These are phyloP conservation scores for Ispidina lecontei DNA, from an alignment of 2,797 vertebrate genomes.

Conservation along the genomic window DNA sequence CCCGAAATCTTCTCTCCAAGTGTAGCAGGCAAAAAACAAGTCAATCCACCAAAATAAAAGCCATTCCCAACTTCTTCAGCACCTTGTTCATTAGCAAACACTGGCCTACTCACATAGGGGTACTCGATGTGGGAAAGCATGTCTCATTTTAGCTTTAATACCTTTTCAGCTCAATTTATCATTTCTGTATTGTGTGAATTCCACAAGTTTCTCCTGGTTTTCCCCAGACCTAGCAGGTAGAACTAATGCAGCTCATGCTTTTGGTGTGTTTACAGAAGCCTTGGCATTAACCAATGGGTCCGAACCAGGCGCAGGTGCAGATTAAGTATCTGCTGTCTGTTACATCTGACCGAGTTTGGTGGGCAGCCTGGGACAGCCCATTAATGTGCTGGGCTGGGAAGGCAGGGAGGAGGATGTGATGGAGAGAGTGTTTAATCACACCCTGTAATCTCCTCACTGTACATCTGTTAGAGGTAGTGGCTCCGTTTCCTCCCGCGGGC, in stretches of 20 bases:
- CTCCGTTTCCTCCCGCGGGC: conserved; percentile 25
- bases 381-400: background rate
- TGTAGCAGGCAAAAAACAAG: background rate
- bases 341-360: conserved; percentile 55
- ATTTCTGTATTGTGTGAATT: background rate
- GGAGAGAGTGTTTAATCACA: conserved; percentile 58
- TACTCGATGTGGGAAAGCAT: background rate
- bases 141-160: background rate
- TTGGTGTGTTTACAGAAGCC: background rate
- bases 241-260: rapidly evolving
- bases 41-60: background rate
- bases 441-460: conserved; percentile 54
- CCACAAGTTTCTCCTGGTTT: background rate
- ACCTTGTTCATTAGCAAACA: background rate
- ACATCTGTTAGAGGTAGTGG: conserved; percentile 61
- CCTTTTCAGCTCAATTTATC: background rate
- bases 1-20: background rate
- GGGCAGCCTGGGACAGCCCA: conserved; percentile 53
- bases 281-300: background rate
- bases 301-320: background rate
- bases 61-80: background rate
- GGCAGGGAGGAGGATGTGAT: conserved; percentile 43
- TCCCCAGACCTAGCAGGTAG: background rate
- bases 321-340: conserved; percentile 25
- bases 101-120: rapidly evolving